phyloP scores from a whole-genome alignment of 2,888 invertebrate species.

The Parapristionchus giblindavisi region DNA sequence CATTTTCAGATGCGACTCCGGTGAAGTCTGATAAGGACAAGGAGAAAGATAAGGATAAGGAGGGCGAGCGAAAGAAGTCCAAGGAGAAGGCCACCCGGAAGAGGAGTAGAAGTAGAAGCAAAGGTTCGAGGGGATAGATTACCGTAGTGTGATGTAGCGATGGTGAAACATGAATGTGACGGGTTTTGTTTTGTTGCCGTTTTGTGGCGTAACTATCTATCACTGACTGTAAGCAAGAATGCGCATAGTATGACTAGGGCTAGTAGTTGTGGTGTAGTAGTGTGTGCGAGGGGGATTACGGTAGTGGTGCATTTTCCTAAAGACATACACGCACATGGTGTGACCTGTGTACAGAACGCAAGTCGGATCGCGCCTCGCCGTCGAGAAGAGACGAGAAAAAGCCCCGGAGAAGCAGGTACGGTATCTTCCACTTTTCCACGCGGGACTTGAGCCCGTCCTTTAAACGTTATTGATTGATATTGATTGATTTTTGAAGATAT shows the following conservation, averaged over 20 bases:
- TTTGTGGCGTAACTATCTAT: no score
- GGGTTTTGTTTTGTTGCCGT: no score
- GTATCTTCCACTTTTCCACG: constrained; percentile 9
- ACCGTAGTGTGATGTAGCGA: neutral
- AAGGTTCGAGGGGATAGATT: constrained; percentile 21
- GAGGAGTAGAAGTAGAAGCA: constrained; percentile 29
- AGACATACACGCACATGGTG: no score
- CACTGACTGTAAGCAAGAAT: neutral
- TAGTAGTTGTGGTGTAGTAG: neutral
- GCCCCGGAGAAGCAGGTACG: constrained; percentile 30
- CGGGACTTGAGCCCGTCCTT: no score
- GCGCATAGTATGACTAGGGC: neutral
- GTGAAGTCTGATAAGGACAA: neutral
- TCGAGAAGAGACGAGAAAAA: constrained; percentile 22
- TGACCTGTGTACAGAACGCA: constrained; percentile 7
- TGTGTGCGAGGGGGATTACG: neutral
- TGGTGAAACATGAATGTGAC: neutral
- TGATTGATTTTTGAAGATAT: neutral
- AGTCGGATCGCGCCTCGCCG: constrained; percentile 17
- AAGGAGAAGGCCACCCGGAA: constrained; percentile 26
- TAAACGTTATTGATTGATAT: neutral
- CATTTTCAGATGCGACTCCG: neutral
- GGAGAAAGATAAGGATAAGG: constrained; percentile 17
- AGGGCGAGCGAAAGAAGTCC: constrained; percentile 10
- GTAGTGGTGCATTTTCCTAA: no score